Conservation (phyloP, 2,113 vertebrate species). For the Arothron firmamentum region DNA sequence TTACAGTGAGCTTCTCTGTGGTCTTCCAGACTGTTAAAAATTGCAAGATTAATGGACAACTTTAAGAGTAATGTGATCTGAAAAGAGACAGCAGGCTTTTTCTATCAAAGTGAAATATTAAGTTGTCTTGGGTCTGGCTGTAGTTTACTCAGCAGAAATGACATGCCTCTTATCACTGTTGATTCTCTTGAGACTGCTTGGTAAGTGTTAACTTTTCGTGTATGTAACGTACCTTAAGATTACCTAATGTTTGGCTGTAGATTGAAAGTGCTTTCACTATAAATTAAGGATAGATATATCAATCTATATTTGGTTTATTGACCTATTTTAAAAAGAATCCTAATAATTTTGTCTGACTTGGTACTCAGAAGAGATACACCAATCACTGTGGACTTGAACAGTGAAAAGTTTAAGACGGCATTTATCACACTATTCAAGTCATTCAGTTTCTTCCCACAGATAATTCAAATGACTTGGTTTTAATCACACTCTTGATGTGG, state of each 20-base stretch:
- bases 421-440: no score
- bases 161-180: constrained; percentile 27
- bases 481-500: no score
- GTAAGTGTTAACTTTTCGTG: constrained; percentile 47
- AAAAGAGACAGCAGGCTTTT: not conserved
- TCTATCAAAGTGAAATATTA: constrained; percentile 3
- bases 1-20: not conserved
- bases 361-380: no score
- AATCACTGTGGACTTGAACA: no score
- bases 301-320: no score
- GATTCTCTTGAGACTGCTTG: constrained; percentile 46
- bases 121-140: not conserved
- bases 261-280: not conserved
- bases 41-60: not conserved
- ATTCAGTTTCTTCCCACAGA: no score
- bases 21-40: not conserved
- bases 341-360: no score
- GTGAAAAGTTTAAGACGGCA: no score
- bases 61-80: no score
- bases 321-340: no score
- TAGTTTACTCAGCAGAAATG: constrained; percentile 11
- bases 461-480: no score
- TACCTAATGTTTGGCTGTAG: not conserved
- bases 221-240: not conserved
- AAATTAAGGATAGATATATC: no score